Base-by-base conservation (phyloP, 2,797 vertebrate genomes). In the Dromococcyx pavoninus region DNA sequence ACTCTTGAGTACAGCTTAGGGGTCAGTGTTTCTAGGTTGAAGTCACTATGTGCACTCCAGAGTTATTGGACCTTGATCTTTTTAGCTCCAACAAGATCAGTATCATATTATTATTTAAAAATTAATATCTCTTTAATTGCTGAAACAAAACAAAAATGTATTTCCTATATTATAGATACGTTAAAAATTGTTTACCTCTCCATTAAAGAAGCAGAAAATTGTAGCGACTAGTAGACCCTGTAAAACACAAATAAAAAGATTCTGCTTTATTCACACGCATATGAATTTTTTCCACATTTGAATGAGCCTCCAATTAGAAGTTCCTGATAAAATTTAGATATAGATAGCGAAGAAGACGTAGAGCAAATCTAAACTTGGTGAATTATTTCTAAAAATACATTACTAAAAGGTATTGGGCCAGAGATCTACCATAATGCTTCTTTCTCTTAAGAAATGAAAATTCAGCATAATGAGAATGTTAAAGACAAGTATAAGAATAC, bases 171-270 rank as follows among this genome's bases (percentile, higher is more conserved):
- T 44, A 35, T 17, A 91, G 58, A 53, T 64, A 58, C 15, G 73
- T 41, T 64, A 17, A 65, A 97, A 95, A 37, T 1, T 64, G 37
- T 82, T 83, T 99, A 99, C 99, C 98, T 99, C 99, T 92, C 99
- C 99, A 61, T 99, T 99, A 97, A 99, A 99, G 97, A 99, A 99
- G 98, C 99, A 99, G 98, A 99, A 99, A 96, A 99, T 99, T 28
- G 99, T 99, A 86, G 99, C 98, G 95, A 99, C 99, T 95, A 99
- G 97, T 65, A 99, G 97, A 71, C 99, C 99, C 99, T 99, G 97
- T 39, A 87, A 98, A 84, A 97, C 74, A 95, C 86, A 93, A 83
- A 83, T 66, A 28, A 89, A 67, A 95, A 73, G 9, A 41, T 70
- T 90, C 19, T 86, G 28, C 10, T 61, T 91, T 74, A 95, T 75